Conservation (phyloP, 2,113 vertebrate species). For the Catagonus wagneri region DNA sequence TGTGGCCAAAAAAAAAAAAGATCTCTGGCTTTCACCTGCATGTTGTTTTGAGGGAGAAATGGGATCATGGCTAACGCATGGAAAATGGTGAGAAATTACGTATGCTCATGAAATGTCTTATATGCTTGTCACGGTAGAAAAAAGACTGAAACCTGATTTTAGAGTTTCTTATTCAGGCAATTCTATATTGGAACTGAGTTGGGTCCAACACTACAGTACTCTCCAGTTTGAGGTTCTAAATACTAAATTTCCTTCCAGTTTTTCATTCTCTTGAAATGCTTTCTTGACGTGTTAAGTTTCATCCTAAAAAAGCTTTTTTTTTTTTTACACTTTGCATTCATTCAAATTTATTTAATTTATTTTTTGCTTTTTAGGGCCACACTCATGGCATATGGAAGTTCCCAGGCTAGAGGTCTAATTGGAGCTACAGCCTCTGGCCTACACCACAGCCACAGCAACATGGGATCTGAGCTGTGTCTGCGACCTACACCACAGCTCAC, state of each 20-base stretch:
- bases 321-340: neutral
- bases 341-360: neutral
- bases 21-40: neutral
- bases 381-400: too few species aligned
- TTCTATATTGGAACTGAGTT: neutral
- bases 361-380: too few species aligned
- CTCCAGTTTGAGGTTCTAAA: neutral
- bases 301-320: neutral
- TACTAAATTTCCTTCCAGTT: neutral
- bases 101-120: neutral
- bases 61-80: neutral
- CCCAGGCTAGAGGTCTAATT: too few species aligned
- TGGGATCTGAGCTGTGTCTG: too few species aligned
- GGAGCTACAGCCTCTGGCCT: too few species aligned
- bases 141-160: neutral
- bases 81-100: neutral
- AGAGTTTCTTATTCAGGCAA: neutral
- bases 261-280: conserved; percentile 11
- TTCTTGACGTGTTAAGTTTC: neutral
- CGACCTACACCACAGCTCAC: too few species aligned
- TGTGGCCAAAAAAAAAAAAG: too few species aligned
- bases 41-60: neutral
- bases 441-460: too few species aligned
- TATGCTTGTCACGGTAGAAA: neutral
- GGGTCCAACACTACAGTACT: neutral